Evolutionary conservation across 1,140 invertebrate genomes (phyloP), one percentile per base, ranked within the genome.

Genomic region (Ectropis grisescens): DNA sequence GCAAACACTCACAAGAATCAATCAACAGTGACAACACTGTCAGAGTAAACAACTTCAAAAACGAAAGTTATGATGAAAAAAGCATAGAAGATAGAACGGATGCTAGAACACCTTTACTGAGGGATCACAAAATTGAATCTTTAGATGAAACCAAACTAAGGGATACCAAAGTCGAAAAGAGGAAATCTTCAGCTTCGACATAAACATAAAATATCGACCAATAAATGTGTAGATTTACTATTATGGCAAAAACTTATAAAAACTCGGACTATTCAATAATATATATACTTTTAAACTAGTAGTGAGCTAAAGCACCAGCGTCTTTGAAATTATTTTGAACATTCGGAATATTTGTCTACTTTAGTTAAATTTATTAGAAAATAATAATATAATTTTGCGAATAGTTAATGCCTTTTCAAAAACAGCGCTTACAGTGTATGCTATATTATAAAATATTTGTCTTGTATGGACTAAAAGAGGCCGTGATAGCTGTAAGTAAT

Each of bases 131-230:
- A 47, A 81, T 66, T 13, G 76, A 81, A 60, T 81, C 76, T 14
- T 59, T 81, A 5, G 76, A 81, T 31, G 76, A 81, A 50, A 79
- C 58, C 4, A 81, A 79, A 56, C 37, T 74, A 14, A 57, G 69
- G 15, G 76, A 81, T 14, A 68, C 50, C 29, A 81, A 79, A 53
- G 41, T 66, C 32, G 74, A 81, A 37, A 81, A 79, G 42, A 45
- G 76, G 25, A 81, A 81, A 57, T 81, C 76, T 36, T 81, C 76
- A 13, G 74, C 72, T 49, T 81, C 76, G 11, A 81, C 76, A 61
- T 81, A 74, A 57, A 41, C 16, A 37, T 41, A 43, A 24, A 41
- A 13, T 35, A 31, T 36, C 29, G 23, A 36, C 37, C 37, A 37
- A 19, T 22, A 36, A 19, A 26, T 2, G n/a, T 26, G 10, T n/a